These are phyloP conservation scores for Sycophila texana DNA, from an alignment of 2,888 invertebrate species.

Conservation along the genomic window DNA sequence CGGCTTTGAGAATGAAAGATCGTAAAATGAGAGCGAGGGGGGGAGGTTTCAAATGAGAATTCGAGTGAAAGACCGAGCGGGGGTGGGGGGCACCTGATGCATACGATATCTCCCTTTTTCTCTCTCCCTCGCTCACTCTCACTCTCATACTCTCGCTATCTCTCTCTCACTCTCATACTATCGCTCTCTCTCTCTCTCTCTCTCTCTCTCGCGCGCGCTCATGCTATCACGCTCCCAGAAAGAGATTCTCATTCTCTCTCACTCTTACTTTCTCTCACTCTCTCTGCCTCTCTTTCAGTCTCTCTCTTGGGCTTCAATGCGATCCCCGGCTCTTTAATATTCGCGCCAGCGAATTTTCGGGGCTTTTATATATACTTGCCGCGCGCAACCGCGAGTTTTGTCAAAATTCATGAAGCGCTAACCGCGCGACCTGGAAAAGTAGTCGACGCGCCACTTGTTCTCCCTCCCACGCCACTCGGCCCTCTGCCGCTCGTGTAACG, in stretches of 20 bases:
- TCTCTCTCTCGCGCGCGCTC: too few relatives aligned
- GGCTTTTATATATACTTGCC: constrained; percentile 37
- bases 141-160: too few relatives aligned
- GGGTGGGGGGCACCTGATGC: constrained; percentile 37
- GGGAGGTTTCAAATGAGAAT: constrained; percentile 24
- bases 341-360: constrained; percentile 47
- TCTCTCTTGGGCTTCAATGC: constrained; percentile 30
- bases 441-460: constrained; percentile 12
- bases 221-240: too few relatives aligned
- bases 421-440: constrained; percentile 34
- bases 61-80: constrained; percentile 16
- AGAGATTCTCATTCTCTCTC: too few relatives aligned
- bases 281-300: too few relatives aligned
- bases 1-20: constrained; percentile 36
- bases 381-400: constrained; percentile 40
- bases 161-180: too few relatives aligned
- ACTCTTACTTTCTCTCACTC: background rate
- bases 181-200: too few relatives aligned
- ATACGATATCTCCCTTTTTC: background rate
- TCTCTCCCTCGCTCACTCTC: background rate
- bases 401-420: constrained; percentile 53
- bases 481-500: background rate
- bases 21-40: constrained; percentile 32
- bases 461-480: background rate
- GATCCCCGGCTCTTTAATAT: constrained; percentile 46